Evolutionary conservation across 1,140 invertebrate species (phyloP).

Genomic region (Drosophila pruinosa): DNA sequence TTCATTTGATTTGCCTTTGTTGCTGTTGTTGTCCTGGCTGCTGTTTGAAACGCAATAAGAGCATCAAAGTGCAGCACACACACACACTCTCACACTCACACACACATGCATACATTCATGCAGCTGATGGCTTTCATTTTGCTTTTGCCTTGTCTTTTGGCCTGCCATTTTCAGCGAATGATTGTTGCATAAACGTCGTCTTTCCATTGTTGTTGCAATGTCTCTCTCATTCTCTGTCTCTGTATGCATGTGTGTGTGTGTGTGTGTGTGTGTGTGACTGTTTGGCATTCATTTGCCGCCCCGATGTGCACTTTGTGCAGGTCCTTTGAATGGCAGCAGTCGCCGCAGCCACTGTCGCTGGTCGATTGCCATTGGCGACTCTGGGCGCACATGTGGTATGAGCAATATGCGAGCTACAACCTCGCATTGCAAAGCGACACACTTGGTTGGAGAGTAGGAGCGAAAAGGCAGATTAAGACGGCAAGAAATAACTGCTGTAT

Average conservation of each 20-base stretch:
- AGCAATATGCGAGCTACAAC: conserved; percentile 9
- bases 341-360: not conserved
- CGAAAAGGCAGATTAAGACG: not conserved
- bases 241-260: conserved; percentile 6
- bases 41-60: conserved; percentile 67
- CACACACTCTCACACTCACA: conserved; percentile 30
- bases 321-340: conserved; percentile 37
- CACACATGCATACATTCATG: conserved; percentile 30
- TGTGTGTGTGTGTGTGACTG: conserved; percentile 19
- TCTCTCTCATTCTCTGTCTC: no score
- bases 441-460: not conserved
- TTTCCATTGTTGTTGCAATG: conserved; percentile 69
- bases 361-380: conserved; percentile 69
- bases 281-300: conserved; percentile 37
- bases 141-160: conserved; percentile 35
- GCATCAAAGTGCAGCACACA: conserved; percentile 71
- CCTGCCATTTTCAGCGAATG: conserved; percentile 73
- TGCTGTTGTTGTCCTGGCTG: conserved; percentile 5
- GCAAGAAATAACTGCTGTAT: no score
- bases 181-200: conserved; percentile 79
- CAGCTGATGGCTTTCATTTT: conserved; percentile 63
- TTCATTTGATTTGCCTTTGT: conserved; percentile 76
- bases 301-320: conserved; percentile 64
- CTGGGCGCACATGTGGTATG: conserved; percentile 44
- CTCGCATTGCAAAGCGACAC: not conserved